Conservation (phyloP, 2,113 vertebrate genomes). For the Ammodytes marinus region DNA sequence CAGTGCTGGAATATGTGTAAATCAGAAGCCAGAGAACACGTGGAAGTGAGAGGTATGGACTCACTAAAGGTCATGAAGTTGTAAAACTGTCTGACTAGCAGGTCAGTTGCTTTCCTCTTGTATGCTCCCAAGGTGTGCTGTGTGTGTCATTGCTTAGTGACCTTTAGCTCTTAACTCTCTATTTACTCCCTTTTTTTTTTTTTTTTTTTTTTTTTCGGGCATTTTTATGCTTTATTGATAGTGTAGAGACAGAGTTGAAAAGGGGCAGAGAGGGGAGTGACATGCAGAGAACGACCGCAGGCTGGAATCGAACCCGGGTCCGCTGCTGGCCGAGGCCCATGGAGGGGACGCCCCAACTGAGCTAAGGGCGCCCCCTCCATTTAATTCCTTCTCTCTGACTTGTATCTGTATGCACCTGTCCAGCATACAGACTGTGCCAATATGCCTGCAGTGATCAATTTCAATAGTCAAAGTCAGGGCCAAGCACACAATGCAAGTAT, state of each 20-base stretch:
- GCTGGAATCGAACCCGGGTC: too few species aligned
- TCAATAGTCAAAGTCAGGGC: conserved; percentile 39
- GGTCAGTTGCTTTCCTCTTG: conserved; percentile 18
- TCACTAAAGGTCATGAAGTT: conserved; percentile 46
- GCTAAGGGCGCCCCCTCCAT: background rate
- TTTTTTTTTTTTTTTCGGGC: too few species aligned
- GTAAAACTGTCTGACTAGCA: background rate
- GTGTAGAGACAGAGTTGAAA: too few species aligned
- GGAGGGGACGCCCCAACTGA: too few species aligned
- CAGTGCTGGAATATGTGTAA: background rate
- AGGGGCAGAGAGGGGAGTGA: too few species aligned
- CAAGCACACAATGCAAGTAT: conserved; percentile 13
- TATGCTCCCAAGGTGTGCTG: conserved; percentile 10
- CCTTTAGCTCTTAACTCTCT: conserved; percentile 42
- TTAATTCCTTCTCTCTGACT: conserved; percentile 4
- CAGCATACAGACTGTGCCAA: conserved; percentile 13
- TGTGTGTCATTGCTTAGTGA: conserved; percentile 10
- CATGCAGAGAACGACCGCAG: too few species aligned
- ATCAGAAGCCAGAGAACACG: background rate
- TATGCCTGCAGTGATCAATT: conserved; percentile 8
- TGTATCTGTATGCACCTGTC: conserved; percentile 15
- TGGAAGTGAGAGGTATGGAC: background rate
- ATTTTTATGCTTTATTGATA: too few species aligned
- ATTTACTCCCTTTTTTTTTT: background rate
- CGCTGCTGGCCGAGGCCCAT: too few species aligned